These are phyloP conservation scores for Paracyclopina nana DNA, from an alignment of 1,140 invertebrate genomes.

Conservation along the genomic window DNA sequence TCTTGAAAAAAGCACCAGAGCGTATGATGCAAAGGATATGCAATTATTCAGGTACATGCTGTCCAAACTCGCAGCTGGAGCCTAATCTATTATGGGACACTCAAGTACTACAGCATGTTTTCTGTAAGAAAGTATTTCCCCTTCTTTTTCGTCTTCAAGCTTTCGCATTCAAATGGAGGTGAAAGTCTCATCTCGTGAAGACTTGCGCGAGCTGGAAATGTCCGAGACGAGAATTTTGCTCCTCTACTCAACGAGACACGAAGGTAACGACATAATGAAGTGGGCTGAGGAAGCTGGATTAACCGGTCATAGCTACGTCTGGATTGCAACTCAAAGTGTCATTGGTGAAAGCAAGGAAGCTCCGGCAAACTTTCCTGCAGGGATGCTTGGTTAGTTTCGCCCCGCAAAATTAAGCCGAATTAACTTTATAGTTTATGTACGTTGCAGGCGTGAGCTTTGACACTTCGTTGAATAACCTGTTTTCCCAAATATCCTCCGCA, in stretches of 20 bases:
- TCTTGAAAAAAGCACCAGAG: too few relatives aligned
- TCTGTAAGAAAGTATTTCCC: background rate
- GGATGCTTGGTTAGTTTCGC: conserved; percentile 62
- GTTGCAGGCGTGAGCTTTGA: conserved; percentile 66
- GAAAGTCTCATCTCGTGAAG: conserved; percentile 27
- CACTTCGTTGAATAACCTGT: conserved; percentile 51
- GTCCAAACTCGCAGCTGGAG: too few relatives aligned
- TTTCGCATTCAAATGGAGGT: conserved; percentile 44
- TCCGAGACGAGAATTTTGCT: conserved; percentile 83
- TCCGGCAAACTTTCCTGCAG: conserved; percentile 61
- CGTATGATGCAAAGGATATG: too few relatives aligned
- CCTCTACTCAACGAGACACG: conserved; percentile 64
- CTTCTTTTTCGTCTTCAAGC: conserved; percentile 7
- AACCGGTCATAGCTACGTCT: conserved; percentile 83
- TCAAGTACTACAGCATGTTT: too few relatives aligned
- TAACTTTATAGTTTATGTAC: conserved; percentile 9
- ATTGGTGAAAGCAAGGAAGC: conserved; percentile 45
- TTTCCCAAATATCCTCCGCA: conserved; percentile 65
- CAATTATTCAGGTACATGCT: too few relatives aligned
- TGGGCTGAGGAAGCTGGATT: conserved; percentile 59
- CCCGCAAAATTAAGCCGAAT: background rate
- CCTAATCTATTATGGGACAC: too few relatives aligned
- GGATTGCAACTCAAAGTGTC: conserved; percentile 89
- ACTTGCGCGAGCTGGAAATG: conserved; percentile 53
- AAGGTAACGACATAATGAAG: conserved; percentile 60